Evolutionary conservation across 2,113 vertebrate genomes (phyloP), one percentile per base, ranked within the genome.

Genomic region (Lynx canadensis): DNA sequence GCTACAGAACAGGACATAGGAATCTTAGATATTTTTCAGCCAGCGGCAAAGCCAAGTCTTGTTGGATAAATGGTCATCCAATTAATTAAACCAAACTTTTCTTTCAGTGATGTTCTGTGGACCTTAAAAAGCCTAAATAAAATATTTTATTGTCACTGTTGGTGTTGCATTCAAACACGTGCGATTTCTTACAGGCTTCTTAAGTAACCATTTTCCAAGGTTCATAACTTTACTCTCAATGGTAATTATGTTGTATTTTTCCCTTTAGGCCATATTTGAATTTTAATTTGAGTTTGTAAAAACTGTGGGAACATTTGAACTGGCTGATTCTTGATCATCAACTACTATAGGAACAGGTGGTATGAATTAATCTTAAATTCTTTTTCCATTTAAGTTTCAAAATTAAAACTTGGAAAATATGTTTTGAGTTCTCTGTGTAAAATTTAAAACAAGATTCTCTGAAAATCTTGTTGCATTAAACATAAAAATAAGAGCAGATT

Each of bases 341-440:
- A 71, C 25, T 83, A 63, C 23, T 71, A 52, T 45, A 91, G n/a
- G 25, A 87, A 65, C 48, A 95, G 78, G 57, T 65, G 41, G 23
- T 60, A n/a, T 81, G 36, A 87, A 25, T 97, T 92, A 96, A 94
- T 83, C 91, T 86, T 79, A 48, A 83, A 86, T 95, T 92, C 9
- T 55, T 66, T 91, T 88, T 65, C 79, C 7, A 69, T 89, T 88
- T 91, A 48, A 90, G 31, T 84, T 97, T 91, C 91, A 95, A 92
- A 96, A 79, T 82, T 93, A 92, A 96, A 92, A 95, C 63, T 80
- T 57, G 84, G 57, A 45, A 94, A 96, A 80, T 91, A 76, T 71
- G 0, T 79, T 92, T 68, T 96, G 12, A 76, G 21, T 87, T 87
- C 65, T 90, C 29, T 41, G 5, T 69, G 83, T 93, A 91, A 57